A percentile compares a stretch with the other conserved stretches of the same genome.
These are phyloP conservation scores for Anagyrus pseudococci DNA, from an alignment of 2,888 invertebrate species.

Conservation along the genomic window DNA sequence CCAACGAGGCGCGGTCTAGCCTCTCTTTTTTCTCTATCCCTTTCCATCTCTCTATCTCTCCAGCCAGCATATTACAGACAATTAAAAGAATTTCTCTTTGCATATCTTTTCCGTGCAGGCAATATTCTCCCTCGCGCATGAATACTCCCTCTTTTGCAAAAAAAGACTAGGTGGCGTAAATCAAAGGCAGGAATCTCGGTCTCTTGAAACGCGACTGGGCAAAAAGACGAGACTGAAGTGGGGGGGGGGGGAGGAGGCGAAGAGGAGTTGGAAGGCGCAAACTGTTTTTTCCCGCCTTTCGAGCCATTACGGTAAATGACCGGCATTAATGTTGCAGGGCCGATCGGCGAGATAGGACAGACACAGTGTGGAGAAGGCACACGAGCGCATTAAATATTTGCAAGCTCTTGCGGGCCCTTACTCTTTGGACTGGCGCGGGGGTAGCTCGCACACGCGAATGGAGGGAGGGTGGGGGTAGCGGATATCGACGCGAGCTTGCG, in stretches of 20 bases:
- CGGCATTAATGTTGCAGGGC: slow-evolving; percentile 50
- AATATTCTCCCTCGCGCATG: too few relatives aligned
- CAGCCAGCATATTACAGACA: too few relatives aligned
- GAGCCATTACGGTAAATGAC: slow-evolving; percentile 50
- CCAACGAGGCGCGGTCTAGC: too few relatives aligned
- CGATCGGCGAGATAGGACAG: slow-evolving; percentile 45
- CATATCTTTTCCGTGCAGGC: too few relatives aligned
- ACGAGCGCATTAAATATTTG: slow-evolving; percentile 49
- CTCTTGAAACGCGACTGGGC: neutral
- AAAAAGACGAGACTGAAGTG: slow-evolving; percentile 11
- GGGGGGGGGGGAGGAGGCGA: slow-evolving; percentile 3
- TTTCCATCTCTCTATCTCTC: too few relatives aligned
- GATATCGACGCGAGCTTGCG: slow-evolving; percentile 33
- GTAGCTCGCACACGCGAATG: neutral
- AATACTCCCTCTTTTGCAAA: slow-evolving; percentile 1
- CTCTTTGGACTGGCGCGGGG: slow-evolving; percentile 15
- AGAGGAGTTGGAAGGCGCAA: too few relatives aligned
- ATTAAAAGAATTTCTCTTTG: too few relatives aligned
- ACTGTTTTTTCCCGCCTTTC: slow-evolving; percentile 38
- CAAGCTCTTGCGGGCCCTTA: slow-evolving; percentile 29
- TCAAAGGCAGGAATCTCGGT: slow-evolving; percentile 20
- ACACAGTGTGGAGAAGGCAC: slow-evolving; percentile 22
- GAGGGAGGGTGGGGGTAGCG: too few relatives aligned
- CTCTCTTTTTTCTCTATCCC: too few relatives aligned
- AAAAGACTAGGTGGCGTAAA: slow-evolving; percentile 5